Evolutionary conservation across 2,888 invertebrate species (phyloP).

Genomic region (Syritta pipiens): DNA sequence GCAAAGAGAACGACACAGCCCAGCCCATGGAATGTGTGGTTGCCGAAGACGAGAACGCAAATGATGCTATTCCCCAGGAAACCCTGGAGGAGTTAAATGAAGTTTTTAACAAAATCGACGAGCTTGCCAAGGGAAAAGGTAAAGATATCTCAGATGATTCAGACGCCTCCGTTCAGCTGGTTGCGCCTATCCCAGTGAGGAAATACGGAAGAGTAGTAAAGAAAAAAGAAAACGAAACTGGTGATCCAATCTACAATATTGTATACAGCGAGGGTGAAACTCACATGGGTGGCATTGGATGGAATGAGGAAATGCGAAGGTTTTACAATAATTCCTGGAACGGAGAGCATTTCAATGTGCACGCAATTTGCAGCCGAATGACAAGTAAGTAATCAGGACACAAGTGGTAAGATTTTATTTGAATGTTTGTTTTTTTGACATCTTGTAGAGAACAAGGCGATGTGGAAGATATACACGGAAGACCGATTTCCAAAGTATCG

Average conservation of each 20-base stretch:
- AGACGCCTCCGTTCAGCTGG: slow-evolving; percentile 39
- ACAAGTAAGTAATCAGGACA: slow-evolving; percentile 80
- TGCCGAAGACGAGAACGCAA: slow-evolving; percentile 9
- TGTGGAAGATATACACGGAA: slow-evolving; percentile 75
- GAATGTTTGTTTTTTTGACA: not conserved
- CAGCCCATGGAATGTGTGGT: slow-evolving; percentile 10
- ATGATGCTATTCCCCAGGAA: slow-evolving; percentile 67
- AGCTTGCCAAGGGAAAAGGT: slow-evolving; percentile 46
- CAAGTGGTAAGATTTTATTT: not conserved
- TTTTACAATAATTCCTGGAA: slow-evolving; percentile 85
- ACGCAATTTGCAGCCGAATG: slow-evolving; percentile 83
- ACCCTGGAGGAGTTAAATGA: slow-evolving; percentile 61
- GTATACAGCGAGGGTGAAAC: slow-evolving; percentile 54
- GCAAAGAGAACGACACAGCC: not conserved
- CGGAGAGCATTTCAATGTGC: slow-evolving; percentile 83
- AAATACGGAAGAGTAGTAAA: not conserved
- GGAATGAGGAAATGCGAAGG: slow-evolving; percentile 82
- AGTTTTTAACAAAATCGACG: slow-evolving; percentile 71
- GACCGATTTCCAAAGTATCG: slow-evolving; percentile 74
- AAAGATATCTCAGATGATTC: slow-evolving; percentile 34
- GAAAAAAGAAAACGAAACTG: not conserved
- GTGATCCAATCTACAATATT: slow-evolving; percentile 58
- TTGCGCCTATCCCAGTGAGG: slow-evolving; percentile 28
- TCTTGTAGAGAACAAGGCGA: slow-evolving; percentile 68
- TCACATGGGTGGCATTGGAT: slow-evolving; percentile 72